Base-by-base conservation (phyloP, 1,140 invertebrate genomes). In the Andrena cerasifolii region DNA sequence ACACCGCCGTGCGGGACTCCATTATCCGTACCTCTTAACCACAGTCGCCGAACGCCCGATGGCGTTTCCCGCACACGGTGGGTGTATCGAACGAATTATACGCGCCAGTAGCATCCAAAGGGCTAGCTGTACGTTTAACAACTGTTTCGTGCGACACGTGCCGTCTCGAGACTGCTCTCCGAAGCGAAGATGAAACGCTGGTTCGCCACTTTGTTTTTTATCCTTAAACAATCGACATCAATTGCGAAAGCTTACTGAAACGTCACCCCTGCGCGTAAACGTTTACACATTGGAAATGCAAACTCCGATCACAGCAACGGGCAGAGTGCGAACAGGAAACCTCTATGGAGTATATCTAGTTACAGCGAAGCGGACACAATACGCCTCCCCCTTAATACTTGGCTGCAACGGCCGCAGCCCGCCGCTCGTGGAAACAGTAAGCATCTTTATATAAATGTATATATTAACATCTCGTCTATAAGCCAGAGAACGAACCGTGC, bases 231-330 rank as follows among this genome's bases (percentile, higher is more conserved):
- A 18, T 43, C 7, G 43, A 65, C 16, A 56, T 16, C 28, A 24
- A 18, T 33, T n/a, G 24, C 0, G n/a, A 36, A 54, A 47, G 28
- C 33, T 56, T 45, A 47, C 10, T 18, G 24, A 31, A 67, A 28
- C 47, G n/a, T 45, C 28, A 66, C 16, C 0, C 7, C 28, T 58
- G n/a, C 3, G 33, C 28, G 43, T 62, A 62, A 62, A 45, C 26
- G 18, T n/a, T 75, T 47, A 16, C 31, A 47, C 18, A 3, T 76
- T 54, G 36, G 8, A 76, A 76, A 76, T 76, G 65, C 53, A 68
- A 68, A 68, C 14, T 76, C 53, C 33, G 65, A 59, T 59, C 63
- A 76, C 73, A 76, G 63, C 65, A 58, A 76, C 47, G 65, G 53
- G 53, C 40, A 47, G 28, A 33, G 28, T 47, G 31, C 31, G 40